phyloP scores from a whole-genome alignment of 2,797 vertebrate species.

The Lycodopsis pacificus region DNA sequence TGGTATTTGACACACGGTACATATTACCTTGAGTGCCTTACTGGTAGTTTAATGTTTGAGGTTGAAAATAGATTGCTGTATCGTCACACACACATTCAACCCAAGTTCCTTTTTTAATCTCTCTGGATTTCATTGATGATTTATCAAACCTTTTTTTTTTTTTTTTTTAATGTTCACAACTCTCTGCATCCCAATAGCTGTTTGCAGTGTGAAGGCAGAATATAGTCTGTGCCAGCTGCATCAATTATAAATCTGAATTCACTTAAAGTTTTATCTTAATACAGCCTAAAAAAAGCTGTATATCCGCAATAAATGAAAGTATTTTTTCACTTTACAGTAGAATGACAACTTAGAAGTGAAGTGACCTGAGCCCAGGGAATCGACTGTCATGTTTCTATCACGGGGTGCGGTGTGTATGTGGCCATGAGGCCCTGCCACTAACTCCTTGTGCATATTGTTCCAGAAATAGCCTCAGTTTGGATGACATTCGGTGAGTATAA shows the following conservation, averaged over 20 bases:
- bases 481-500: constrained; percentile 97
- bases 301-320: background rate
- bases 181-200: background rate
- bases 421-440: constrained; percentile 77
- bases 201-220: background rate
- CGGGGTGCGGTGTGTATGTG: constrained; percentile 65
- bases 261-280: constrained; percentile 3
- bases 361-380: constrained; percentile 23
- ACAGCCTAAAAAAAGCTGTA: background rate
- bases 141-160: background rate
- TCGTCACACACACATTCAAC: constrained; percentile 4
- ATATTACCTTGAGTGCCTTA: background rate
- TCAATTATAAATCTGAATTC: constrained; percentile 8
- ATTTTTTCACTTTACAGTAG: background rate
- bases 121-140: constrained; percentile 4
- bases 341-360: constrained; percentile 6
- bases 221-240: constrained; percentile 4
- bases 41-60: too few relatives aligned
- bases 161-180: background rate
- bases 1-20: background rate
- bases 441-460: constrained; percentile 93
- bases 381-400: constrained; percentile 49
- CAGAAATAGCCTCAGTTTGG: constrained; percentile 99
- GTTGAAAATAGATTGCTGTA: background rate
- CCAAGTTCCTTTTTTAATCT: background rate